A percentile compares a stretch with the other conserved stretches of the same genome.
Evolutionary conservation across 1,140 invertebrate genomes (phyloP).

Genomic region (Heterodera carotae): DNA sequence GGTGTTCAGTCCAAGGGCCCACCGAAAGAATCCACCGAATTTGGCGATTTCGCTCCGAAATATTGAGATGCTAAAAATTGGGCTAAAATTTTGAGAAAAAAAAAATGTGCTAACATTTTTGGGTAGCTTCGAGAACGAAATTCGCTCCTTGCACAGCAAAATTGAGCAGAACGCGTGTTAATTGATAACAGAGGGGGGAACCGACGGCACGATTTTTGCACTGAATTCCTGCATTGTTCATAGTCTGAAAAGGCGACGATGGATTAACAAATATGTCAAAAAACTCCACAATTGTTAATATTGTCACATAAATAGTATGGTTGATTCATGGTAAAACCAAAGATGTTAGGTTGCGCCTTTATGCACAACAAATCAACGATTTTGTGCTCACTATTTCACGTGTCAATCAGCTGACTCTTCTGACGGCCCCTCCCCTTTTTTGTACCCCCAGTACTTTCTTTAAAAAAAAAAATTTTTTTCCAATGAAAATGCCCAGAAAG

Average conservation of each 20-base stretch:
- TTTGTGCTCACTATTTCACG: no score
- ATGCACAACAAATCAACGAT: no score
- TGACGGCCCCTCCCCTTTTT: no score
- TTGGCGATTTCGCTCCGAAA: constrained; percentile 7
- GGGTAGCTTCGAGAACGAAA: not conserved
- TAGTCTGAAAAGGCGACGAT: not conserved
- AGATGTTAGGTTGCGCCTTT: no score
- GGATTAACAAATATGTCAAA: no score
- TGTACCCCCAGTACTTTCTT: no score
- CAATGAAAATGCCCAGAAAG: no score
- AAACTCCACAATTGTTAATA: no score
- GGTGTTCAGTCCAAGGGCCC: constrained; percentile 18
- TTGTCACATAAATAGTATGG: no score
- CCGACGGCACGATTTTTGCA: constrained; percentile 1
- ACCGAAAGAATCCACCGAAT: constrained; percentile 13
- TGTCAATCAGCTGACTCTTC: no score
- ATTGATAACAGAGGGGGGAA: not conserved
- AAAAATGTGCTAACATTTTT: not conserved
- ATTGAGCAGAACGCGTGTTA: not conserved
- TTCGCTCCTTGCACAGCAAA: not conserved
- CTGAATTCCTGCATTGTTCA: not conserved
- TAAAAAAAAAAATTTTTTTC: no score
- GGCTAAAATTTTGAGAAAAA: not conserved
- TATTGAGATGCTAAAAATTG: not conserved
- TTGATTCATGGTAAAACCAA: no score